These are phyloP conservation scores for Schlechtendalia chinensis DNA, from an alignment of 1,140 invertebrate genomes.

Conservation along the genomic window DNA sequence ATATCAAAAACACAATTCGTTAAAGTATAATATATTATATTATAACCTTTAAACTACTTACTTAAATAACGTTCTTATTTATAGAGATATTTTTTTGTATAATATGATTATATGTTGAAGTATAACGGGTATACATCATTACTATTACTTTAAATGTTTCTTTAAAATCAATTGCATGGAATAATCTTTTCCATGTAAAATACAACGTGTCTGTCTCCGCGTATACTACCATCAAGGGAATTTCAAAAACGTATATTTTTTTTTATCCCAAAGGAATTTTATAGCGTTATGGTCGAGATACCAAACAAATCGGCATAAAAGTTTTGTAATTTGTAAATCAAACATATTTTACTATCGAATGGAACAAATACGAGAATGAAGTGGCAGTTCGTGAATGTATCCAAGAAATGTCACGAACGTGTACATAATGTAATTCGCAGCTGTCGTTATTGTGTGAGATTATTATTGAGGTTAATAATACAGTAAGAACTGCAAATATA, in stretches of 20 bases:
- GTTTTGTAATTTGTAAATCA: background rate
- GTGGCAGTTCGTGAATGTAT: background rate
- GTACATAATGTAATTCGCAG: too few relatives aligned
- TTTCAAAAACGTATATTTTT: background rate
- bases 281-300: background rate
- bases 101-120: too few relatives aligned
- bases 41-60: too few relatives aligned
- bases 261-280: background rate
- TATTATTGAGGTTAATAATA: too few relatives aligned
- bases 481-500: too few relatives aligned
- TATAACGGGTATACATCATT: too few relatives aligned
- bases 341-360: background rate
- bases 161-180: background rate
- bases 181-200: background rate
- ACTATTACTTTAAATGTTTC: background rate
- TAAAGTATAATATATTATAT: too few relatives aligned
- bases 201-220: too few relatives aligned
- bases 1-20: too few relatives aligned
- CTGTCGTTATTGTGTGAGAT: too few relatives aligned
- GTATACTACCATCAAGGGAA: conserved; percentile 1
- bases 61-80: too few relatives aligned
- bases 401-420: background rate
- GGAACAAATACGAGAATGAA: background rate
- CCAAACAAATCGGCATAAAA: background rate
- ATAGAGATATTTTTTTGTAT: too few relatives aligned